Evolutionary conservation across 2,888 invertebrate genomes (phyloP).

Genomic region (Petrolisthes cinctipes): DNA sequence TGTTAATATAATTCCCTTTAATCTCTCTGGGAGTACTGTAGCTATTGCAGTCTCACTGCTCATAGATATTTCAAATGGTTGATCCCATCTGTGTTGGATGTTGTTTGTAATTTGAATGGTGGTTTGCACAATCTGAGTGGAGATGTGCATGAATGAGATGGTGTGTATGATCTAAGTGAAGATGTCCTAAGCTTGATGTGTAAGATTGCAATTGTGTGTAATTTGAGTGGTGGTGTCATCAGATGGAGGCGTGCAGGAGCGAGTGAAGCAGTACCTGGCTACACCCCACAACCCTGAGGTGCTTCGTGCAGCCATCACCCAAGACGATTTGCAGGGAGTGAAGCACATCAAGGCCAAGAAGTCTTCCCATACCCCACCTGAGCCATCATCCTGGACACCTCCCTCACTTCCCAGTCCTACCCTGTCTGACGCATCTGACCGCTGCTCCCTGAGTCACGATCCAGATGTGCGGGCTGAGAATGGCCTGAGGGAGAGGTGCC

Average conservation of each 20-base stretch:
- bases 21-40: too few species aligned
- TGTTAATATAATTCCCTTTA: too few species aligned
- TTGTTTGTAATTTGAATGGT: too few species aligned
- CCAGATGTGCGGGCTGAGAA: slow-evolving; percentile 47
- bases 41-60: too few species aligned
- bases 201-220: background rate
- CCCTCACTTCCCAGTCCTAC: slow-evolving; percentile 56
- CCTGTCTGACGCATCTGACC: slow-evolving; percentile 41
- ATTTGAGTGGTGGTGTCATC: slow-evolving; percentile 64
- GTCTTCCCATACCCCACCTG: slow-evolving; percentile 42
- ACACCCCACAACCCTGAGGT: slow-evolving; percentile 69
- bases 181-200: too few species aligned
- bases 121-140: too few species aligned
- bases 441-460: slow-evolving; percentile 41
- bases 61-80: too few species aligned
- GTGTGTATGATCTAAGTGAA: too few species aligned
- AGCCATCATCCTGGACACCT: slow-evolving; percentile 41
- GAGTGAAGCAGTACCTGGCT: slow-evolving; percentile 70
- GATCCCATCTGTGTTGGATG: too few species aligned
- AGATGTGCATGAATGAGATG: too few species aligned
- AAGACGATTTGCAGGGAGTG: slow-evolving; percentile 66
- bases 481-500: slow-evolving; percentile 19
- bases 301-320: slow-evolving; percentile 66
- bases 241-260: slow-evolving; percentile 90
- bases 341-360: slow-evolving; percentile 66